Conservation (phyloP, 1,140 invertebrate species). For the Drosophila seguyi region DNA sequence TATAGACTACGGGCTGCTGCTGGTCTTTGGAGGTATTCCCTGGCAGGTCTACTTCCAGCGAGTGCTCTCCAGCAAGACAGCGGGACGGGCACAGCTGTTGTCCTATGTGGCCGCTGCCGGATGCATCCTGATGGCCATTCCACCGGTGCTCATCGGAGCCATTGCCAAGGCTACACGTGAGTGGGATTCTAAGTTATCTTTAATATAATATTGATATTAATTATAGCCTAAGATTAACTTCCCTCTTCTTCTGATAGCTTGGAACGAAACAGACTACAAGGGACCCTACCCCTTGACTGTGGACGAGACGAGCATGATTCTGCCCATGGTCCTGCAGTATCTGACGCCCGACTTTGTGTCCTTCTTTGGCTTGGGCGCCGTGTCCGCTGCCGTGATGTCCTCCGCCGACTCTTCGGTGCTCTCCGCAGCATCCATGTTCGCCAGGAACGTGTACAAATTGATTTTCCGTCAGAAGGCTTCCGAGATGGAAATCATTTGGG, state of each 20-base stretch:
- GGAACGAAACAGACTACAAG: constrained; percentile 95
- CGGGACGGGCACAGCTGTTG: constrained; percentile 95
- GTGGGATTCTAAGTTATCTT: constrained; percentile 44
- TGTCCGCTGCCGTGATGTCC: constrained; percentile 99
- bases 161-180: constrained; percentile 97
- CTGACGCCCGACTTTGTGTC: constrained; percentile 97
- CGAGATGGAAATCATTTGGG: constrained; percentile 98
- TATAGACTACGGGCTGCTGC: constrained; percentile 95
- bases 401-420: constrained; percentile 99
- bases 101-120: constrained; percentile 98
- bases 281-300: constrained; percentile 90
- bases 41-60: constrained; percentile 99
- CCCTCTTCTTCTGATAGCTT: constrained; percentile 88
- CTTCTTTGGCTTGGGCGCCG: constrained; percentile 98
- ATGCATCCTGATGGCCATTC: constrained; percentile 98
- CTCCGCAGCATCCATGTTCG: constrained; percentile 99
- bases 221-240: neutral
- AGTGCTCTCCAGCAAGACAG: constrained; percentile 97
- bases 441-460: constrained; percentile 98
- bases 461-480: constrained; percentile 97
- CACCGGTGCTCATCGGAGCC: constrained; percentile 97
- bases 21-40: constrained; percentile 98
- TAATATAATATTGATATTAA: too few species aligned
- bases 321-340: constrained; percentile 98
- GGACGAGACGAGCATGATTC: constrained; percentile 95